Conservation (phyloP, 2,797 vertebrate genomes). For the Propithecus deckenii region DNA sequence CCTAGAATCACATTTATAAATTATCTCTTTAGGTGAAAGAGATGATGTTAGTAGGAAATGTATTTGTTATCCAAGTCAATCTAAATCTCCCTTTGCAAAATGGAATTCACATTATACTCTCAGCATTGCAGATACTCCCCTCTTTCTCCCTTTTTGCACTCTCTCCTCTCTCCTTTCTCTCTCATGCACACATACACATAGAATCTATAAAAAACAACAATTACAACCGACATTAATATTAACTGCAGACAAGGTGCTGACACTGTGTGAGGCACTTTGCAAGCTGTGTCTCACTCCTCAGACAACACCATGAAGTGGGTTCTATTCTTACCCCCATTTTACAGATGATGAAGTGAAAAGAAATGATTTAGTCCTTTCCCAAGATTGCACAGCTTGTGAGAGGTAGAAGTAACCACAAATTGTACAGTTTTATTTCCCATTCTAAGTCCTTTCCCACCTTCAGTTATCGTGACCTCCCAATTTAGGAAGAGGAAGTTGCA, state of each 20-base stretch:
- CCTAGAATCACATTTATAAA: constrained; percentile 31
- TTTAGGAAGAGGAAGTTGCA: constrained; percentile 17
- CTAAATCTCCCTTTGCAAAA: constrained; percentile 4
- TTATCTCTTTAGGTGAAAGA: constrained; percentile 32
- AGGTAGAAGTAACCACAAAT: constrained; percentile 15
- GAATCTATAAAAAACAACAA: not conserved
- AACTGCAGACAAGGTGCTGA: not conserved
- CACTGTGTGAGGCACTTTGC: not conserved
- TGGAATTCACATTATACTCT: not conserved
- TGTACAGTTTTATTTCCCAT: not conserved
- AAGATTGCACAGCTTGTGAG: not conserved
- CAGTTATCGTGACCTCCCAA: not conserved
- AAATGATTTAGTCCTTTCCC: not conserved
- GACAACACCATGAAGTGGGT: not conserved
- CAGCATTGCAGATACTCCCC: not conserved
- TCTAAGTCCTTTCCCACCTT: not conserved
- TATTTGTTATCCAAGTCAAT: constrained; percentile 3
- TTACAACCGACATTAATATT: not conserved
- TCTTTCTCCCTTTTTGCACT: not conserved
- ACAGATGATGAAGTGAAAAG: not conserved
- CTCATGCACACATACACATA: not conserved
- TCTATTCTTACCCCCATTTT: not conserved
- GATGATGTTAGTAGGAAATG: not conserved
- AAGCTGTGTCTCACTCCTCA: not conserved
- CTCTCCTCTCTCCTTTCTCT: not conserved